Conservation (phyloP, 2,113 vertebrate species). For the Menidia beryllina region DNA sequence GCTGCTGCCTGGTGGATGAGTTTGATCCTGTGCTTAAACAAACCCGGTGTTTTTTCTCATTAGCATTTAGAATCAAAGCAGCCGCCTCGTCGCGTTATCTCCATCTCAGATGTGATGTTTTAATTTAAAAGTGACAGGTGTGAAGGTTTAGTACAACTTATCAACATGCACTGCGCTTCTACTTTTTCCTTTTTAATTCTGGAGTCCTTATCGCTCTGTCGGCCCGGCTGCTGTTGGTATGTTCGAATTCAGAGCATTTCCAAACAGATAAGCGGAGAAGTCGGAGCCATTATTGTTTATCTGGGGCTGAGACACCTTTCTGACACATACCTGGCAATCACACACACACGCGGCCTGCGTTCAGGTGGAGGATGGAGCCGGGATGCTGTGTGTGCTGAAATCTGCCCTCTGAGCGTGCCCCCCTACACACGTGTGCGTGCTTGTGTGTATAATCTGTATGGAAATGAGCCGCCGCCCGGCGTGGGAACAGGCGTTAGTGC, state of each 20-base stretch:
- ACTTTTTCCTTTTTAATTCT: not conserved
- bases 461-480: constrained; percentile 63
- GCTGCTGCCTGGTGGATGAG: no score
- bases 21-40: no score
- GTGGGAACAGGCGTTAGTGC: no score
- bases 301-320: constrained; percentile 35
- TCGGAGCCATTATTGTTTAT: constrained; percentile 60
- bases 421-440: constrained; percentile 10
- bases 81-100: no score
- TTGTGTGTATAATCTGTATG: constrained; percentile 77
- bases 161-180: constrained; percentile 4
- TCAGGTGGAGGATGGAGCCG: constrained; percentile 27
- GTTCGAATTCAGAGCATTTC: constrained; percentile 42
- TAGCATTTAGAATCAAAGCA: no score
- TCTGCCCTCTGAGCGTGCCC: constrained; percentile 28
- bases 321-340: not conserved
- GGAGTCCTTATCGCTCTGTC: constrained; percentile 33
- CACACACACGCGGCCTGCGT: no score
- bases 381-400: constrained; percentile 45
- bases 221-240: no score
- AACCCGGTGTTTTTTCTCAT: no score
- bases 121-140: not conserved
- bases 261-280: constrained; percentile 60
- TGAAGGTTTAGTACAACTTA: not conserved
- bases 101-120: no score